Evolutionary conservation across 2,113 vertebrate species (phyloP).

Genomic region (Prionailurus viverrinus): DNA sequence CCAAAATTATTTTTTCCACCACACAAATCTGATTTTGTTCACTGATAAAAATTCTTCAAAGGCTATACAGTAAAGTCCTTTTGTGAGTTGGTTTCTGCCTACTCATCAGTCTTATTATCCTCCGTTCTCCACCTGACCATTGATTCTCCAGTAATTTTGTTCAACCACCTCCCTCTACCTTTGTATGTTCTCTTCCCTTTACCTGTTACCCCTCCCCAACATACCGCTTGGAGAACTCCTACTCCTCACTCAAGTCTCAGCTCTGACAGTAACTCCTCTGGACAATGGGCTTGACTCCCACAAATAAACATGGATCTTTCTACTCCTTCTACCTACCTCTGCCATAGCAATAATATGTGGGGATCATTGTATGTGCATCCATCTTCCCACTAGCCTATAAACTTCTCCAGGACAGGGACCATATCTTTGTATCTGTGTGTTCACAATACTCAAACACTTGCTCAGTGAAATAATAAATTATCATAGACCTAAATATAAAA

Average conservation of each 20-base stretch:
- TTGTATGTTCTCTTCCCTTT: neutral
- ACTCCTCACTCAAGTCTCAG: neutral
- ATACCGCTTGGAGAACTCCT: neutral
- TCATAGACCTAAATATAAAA: neutral
- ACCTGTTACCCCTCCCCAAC: neutral
- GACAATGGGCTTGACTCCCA: neutral
- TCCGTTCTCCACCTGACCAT: neutral
- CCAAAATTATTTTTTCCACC: neutral
- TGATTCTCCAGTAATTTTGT: neutral
- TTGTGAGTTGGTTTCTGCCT: neutral
- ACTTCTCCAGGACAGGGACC: neutral
- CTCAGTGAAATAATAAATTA: neutral
- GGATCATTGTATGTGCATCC: neutral
- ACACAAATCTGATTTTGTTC: neutral
- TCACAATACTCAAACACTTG: neutral
- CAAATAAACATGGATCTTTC: neutral
- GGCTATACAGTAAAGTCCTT: neutral
- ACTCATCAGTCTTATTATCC: neutral
- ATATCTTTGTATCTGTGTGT: neutral
- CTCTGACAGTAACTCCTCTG: neutral
- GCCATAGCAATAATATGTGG: neutral
- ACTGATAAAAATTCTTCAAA: neutral
- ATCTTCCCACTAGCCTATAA: neutral
- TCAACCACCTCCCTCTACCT: neutral
- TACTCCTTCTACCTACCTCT: neutral